These are phyloP conservation scores for Cynoglossus semilaevis DNA, from an alignment of 2,113 vertebrate species.

Conservation along the genomic window DNA sequence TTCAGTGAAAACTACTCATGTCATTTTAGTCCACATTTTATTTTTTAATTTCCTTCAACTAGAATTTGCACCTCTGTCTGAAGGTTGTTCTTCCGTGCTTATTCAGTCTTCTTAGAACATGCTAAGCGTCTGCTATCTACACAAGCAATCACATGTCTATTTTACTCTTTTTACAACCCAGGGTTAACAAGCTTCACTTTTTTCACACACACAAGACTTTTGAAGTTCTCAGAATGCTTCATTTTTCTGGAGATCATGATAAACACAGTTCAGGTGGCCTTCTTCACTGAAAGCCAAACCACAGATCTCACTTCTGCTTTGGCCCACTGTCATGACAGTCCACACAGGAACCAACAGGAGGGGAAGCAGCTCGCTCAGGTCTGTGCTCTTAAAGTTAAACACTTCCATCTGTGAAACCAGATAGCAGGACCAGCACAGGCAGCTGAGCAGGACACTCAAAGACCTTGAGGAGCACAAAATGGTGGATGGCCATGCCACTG, in stretches of 20 bases:
- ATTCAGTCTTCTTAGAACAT: constrained; percentile 24
- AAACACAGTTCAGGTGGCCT: constrained; percentile 38
- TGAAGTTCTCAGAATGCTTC: constrained; percentile 26
- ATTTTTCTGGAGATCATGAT: constrained; percentile 23
- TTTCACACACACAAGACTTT: no score
- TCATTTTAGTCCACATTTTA: no score
- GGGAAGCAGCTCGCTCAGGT: constrained; percentile 67
- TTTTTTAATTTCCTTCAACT: no score
- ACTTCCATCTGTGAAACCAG: constrained; percentile 78
- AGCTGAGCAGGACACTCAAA: constrained; percentile 66
- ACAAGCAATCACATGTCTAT: not conserved
- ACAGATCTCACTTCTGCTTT: constrained; percentile 70
- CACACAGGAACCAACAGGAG: constrained; percentile 56
- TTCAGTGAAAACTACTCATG: no score
- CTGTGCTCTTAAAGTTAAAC: constrained; percentile 72
- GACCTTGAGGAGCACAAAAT: constrained; percentile 82
- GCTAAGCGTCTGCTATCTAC: constrained; percentile 1
- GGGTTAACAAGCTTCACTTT: constrained; percentile 18
- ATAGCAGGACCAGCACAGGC: constrained; percentile 67
- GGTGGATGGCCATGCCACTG: constrained; percentile 72
- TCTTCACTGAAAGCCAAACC: constrained; percentile 48
- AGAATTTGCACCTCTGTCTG: not conserved
- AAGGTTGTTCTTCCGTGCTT: constrained; percentile 34
- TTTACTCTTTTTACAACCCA: no score
- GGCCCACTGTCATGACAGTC: constrained; percentile 57